Conservation (phyloP, 2,888 invertebrate genomes). For the Scaptodrosophila latifasciaeformis region DNA sequence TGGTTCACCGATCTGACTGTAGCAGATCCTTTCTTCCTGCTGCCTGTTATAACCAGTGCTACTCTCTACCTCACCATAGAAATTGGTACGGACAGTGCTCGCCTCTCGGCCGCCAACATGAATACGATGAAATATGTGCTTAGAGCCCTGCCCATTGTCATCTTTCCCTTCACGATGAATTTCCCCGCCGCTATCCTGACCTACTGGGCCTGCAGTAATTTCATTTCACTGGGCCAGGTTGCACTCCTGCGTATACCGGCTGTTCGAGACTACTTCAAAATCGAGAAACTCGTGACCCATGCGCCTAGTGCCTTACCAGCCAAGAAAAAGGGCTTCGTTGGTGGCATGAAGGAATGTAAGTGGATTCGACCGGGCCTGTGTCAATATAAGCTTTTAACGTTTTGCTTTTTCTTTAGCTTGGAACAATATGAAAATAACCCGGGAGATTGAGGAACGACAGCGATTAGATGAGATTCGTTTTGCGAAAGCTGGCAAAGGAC, state of each 20-base stretch:
- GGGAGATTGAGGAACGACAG: conserved; percentile 85
- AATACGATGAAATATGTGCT: conserved; percentile 85
- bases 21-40: conserved; percentile 89
- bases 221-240: conserved; percentile 86
- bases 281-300: conserved; percentile 80
- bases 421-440: conserved; percentile 87
- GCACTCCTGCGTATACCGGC: conserved; percentile 83
- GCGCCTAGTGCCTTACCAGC: conserved; percentile 78
- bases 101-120: conserved; percentile 81
- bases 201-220: conserved; percentile 93
- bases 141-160: conserved; percentile 84
- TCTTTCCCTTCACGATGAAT: conserved; percentile 89
- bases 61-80: conserved; percentile 90
- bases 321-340: conserved; percentile 85
- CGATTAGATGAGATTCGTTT: conserved; percentile 87
- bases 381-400: not conserved
- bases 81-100: conserved; percentile 85
- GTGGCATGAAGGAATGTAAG: conserved; percentile 87
- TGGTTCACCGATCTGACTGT: conserved; percentile 97
- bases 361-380: conserved; percentile 21
- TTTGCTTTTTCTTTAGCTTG: conserved; percentile 79
- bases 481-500: conserved; percentile 88
- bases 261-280: conserved; percentile 85
- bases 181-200: conserved; percentile 92
- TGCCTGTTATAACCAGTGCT: conserved; percentile 89